Conservation (phyloP, 2,888 invertebrate genomes). For the Drosophila flavopinicola region DNA sequence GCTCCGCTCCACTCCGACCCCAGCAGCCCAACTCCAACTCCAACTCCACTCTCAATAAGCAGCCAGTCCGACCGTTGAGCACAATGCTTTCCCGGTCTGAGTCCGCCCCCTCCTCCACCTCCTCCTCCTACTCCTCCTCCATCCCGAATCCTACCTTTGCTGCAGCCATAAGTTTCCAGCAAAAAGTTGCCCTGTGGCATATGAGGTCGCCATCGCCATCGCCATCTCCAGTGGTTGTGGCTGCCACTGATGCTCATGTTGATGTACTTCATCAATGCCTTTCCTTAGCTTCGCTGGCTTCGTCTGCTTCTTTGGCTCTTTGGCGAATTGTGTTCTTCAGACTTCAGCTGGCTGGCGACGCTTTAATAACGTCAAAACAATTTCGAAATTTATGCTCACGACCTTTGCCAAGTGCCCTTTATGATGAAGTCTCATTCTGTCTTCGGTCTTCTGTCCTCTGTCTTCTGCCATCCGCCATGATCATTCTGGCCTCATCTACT, state of each 20-base stretch:
- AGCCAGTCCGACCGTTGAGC: constrained; percentile 15
- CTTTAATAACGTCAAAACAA: constrained; percentile 68
- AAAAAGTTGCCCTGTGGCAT: constrained; percentile 75
- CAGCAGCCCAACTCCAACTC: constrained; percentile 11
- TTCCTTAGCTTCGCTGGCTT: constrained; percentile 33
- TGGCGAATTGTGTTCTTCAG: constrained; percentile 50
- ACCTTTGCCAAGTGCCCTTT: constrained; percentile 61
- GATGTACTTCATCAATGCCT: constrained; percentile 71
- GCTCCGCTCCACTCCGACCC: constrained; percentile 3
- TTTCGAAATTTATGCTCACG: constrained; percentile 78
- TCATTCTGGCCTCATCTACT: constrained; percentile 8
- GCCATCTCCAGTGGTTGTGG: constrained; percentile 6
- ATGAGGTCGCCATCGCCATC: constrained; percentile 59
- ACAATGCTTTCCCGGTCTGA: constrained; percentile 36
- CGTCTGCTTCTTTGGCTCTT: constrained; percentile 31
- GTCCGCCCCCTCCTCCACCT: background rate
- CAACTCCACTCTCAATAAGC: constrained; percentile 31
- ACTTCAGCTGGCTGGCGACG: constrained; percentile 43
- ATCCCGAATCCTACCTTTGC: background rate
- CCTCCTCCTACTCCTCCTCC: background rate
- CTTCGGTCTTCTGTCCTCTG: too few species aligned
- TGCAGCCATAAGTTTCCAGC: constrained; percentile 51
- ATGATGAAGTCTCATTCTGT: constrained; percentile 29
- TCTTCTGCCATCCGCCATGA: constrained; percentile 7
- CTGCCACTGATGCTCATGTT: constrained; percentile 35